Base-by-base conservation (phyloP, 2,888 invertebrate genomes). In the Barypeithes pellucidus region DNA sequence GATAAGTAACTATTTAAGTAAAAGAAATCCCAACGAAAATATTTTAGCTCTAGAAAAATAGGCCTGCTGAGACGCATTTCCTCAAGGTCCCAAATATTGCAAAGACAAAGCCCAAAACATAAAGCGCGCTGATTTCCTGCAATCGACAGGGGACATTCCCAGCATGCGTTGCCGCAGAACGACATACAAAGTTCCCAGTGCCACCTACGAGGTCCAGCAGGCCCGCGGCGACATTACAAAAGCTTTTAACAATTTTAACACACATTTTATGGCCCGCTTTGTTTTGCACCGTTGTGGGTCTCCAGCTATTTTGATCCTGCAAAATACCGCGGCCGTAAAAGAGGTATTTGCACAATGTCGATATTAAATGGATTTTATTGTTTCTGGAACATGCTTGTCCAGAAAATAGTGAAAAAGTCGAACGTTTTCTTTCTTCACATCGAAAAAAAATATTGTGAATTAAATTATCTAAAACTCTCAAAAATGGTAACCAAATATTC, bases 161-260 rank as follows among this genome's bases (percentile, higher is more conserved):
- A 52, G 52, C 65, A 65, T 16, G 65, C 24, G 29, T n/a, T 54
- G 54, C 66, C 54, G 54, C 66, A 39, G 22, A 41, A 54, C 18
- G 14, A 66, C 66, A 66, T 54, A 41, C 41, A 41, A 66, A 65
- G 54, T 52, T 39, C 66, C 16, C 24, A 39, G 54, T 66, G 66
- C 66, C 54, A 54, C 66, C 66, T 41, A 66, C 66, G 22, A 54
- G 66, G 52, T 52, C 39, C 66, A 54, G 66, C 66, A 66, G 39
- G 66, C 66, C 54, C 24, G 66, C 66, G 24, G 66, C 54, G 66
- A 50, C 66, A 22, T 41, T 54, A 52, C 54, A 54, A 66, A 66
- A 66, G 66, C 66, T 66, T 66, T 66, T 66, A 66, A 20, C 52
- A 50, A 11, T 39, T 66, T 66, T 52, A 54, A 66, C 52, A 39